Evolutionary conservation across 2,888 invertebrate genomes (phyloP), one percentile per base, ranked within the genome.

Genomic region (Dusona sp.): DNA sequence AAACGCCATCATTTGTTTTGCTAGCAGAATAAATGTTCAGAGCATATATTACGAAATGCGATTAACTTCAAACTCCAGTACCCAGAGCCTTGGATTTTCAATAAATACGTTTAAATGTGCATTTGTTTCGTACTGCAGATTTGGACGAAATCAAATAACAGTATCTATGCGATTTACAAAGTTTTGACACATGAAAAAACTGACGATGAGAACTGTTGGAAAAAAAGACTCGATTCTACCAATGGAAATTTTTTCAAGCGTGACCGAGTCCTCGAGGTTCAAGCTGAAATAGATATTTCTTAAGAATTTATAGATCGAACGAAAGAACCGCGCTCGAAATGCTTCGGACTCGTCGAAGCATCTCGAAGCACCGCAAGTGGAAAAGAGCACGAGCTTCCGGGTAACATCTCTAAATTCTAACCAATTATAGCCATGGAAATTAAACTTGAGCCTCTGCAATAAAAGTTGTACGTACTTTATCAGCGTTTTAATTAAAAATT

Each of bases 351-450:
- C 80, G 73, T 73, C 77, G 61, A 67, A 86, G 86, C 86, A 83
- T 86, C 86, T 80, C 86, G 80, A 83, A 86, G 80, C 80, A 86
- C 83, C 86, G 80, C 86, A 78, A 86, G 73, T 48, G 7, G n/a
- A 25, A 29, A 45, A 29, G 42, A 42, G 70, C 74, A 68, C 36
- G 61, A 65, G 77, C 75, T 83, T 83, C 83, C 85, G 72, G 83
- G 82, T 45, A 67, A 83, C 83, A 79, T 54, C 64, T 77, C 65
- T 73, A 79, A 79, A 74, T 81, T 80, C 80, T 65, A 38, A 38
- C 36, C n/a, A n/a, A 70, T 72, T 57, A 0, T n/a, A n/a, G 22
- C 38, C 51, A 78, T 36, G 77, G 36, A 65, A 78, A 78, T 67
- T 48, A 38, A 22, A 36, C 22, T 36, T 16, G 67, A 51, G 33